These are phyloP conservation scores for Coptodon rendalli DNA, from an alignment of 2,113 vertebrate genomes.

Conservation along the genomic window DNA sequence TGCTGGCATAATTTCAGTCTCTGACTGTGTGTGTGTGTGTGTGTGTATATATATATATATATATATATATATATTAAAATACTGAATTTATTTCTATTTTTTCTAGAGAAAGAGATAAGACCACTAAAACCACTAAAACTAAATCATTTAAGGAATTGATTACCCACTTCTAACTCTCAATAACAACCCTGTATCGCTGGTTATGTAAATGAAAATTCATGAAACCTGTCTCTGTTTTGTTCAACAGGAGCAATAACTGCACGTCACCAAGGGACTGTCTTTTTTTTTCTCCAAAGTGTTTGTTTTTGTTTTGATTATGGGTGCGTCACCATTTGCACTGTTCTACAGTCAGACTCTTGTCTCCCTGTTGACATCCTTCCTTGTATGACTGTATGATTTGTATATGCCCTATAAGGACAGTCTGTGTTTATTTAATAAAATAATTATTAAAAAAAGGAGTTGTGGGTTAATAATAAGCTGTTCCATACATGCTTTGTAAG, in stretches of 20 bases:
- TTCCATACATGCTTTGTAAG: not conserved
- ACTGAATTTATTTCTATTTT: not conserved
- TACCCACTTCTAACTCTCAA: not conserved
- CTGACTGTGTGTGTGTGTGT: not conserved
- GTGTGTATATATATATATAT: too few relatives aligned
- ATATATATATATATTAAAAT: not conserved
- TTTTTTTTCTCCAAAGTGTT: not conserved
- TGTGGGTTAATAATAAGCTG: not conserved
- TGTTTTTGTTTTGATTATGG: slow-evolving; percentile 13
- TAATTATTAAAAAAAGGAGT: not conserved
- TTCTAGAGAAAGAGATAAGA: not conserved
- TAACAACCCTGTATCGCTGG: not conserved
- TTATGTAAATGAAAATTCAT: not conserved
- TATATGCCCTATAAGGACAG: slow-evolving; percentile 48
- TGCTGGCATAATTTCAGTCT: not conserved
- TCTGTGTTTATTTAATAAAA: slow-evolving; percentile 71
- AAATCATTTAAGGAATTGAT: not conserved
- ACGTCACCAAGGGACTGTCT: slow-evolving; percentile 23
- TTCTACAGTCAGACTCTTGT: slow-evolving; percentile 13
- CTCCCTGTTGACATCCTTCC: slow-evolving; percentile 14
- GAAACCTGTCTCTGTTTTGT: not conserved
- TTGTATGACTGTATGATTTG: slow-evolving; percentile 19
- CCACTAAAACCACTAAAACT: not conserved
- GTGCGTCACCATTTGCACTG: slow-evolving; percentile 44
- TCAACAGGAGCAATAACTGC: slow-evolving; percentile 60